A percentile compares a stretch with the other conserved stretches of the same genome.
Conservation (phyloP, 2,888 invertebrate species). For the Thymelicus acteon region DNA sequence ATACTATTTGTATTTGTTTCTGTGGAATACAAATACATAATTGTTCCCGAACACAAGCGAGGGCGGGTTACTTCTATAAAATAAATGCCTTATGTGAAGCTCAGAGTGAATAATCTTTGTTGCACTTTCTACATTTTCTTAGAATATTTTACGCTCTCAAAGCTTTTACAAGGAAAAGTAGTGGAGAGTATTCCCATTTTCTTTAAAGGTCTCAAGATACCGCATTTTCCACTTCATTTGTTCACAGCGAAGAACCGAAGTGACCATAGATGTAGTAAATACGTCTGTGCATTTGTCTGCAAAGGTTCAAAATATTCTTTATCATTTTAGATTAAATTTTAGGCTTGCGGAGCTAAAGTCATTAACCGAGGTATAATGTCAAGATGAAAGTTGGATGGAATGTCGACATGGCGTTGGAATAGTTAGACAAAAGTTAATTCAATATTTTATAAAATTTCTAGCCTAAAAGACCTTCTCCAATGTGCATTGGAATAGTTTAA, state of each 20-base stretch:
- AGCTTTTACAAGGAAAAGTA: slow-evolving; percentile 11
- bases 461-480: too few relatives aligned
- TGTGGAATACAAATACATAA: neutral
- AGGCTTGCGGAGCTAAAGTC: too few relatives aligned
- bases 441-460: too few relatives aligned
- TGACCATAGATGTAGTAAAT: slow-evolving; percentile 9
- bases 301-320: neutral
- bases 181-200: slow-evolving; percentile 10
- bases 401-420: too few relatives aligned
- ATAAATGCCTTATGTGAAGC: slow-evolving; percentile 6
- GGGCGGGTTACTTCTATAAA: neutral
- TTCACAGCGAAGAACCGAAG: slow-evolving; percentile 1
- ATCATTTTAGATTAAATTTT: too few relatives aligned
- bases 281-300: neutral
- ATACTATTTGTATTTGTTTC: too few relatives aligned
- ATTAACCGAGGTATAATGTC: too few relatives aligned
- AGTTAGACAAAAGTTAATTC: too few relatives aligned
- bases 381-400: too few relatives aligned
- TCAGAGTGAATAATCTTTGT: slow-evolving; percentile 7
- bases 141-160: slow-evolving; percentile 15
- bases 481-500: too few relatives aligned
- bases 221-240: slow-evolving; percentile 31
- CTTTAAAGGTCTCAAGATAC: slow-evolving; percentile 12
- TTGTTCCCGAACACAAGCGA: neutral
- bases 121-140: slow-evolving; percentile 11